Percentiles rank a stretch among this genome's conserved stretches.
Conservation (phyloP, 2,113 vertebrate genomes). For the Junco hyemalis region DNA sequence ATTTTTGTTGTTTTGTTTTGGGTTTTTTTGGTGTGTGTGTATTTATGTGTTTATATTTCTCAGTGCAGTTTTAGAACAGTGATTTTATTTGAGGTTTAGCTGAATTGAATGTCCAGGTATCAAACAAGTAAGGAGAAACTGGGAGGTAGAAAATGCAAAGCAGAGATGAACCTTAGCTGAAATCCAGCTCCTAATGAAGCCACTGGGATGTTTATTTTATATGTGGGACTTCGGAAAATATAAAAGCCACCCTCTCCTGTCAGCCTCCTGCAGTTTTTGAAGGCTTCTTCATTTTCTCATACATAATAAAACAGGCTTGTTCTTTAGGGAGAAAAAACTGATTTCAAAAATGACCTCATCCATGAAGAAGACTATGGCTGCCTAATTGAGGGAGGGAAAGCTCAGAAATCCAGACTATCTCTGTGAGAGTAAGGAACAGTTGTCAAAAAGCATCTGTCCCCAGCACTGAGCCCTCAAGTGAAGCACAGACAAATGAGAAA, state of each 20-base stretch:
- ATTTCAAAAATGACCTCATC: not conserved
- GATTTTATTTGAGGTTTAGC: not conserved
- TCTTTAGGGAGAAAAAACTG: not conserved
- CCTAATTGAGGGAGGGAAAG: not conserved
- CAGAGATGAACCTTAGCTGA: not conserved
- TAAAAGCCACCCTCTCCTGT: constrained; percentile 2
- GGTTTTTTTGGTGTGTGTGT: fast-evolving
- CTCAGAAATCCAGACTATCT: not conserved
- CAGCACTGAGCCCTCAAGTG: not conserved
- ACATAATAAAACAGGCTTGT: not conserved
- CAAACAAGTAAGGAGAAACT: not conserved
- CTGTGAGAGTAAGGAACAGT: not conserved
- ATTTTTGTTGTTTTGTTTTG: too few relatives aligned
- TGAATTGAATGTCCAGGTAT: not conserved
- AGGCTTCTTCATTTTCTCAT: not conserved
- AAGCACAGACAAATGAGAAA: not conserved
- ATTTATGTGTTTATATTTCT: not conserved
- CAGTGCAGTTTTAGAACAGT: not conserved
- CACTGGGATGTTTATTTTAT: not conserved
- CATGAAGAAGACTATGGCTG: not conserved
- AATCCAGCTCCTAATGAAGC: not conserved
- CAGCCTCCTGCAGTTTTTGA: constrained; percentile 9
- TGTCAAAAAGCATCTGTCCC: not conserved
- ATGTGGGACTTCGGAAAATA: not conserved
- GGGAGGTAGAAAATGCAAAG: not conserved